Evolutionary conservation across 2,888 invertebrate species (phyloP), one percentile per base, ranked within the genome.

Genomic region (Melikaiella ostensackeni): DNA sequence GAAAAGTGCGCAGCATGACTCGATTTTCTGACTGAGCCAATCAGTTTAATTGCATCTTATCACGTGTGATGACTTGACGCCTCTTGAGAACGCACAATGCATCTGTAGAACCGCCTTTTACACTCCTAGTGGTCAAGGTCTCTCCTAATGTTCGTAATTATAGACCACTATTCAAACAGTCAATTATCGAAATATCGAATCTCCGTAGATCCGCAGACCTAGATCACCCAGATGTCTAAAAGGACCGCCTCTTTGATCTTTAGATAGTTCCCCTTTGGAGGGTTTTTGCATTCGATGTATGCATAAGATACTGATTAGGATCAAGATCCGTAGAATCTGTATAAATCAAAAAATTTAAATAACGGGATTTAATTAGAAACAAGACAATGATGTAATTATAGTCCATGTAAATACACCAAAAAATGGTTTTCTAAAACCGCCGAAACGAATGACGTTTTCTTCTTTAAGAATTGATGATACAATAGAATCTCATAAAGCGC

Each of bases 31-130:
- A 27, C 75, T 75, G 77, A 80, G 83, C 84, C 86, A 88, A 86
- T 88, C 86, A 84, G 87, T 87, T 86, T 88, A 88, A 88, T 87
- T 87, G 86, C 86, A 86, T 73, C 86, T 88, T 89, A 88, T 89
- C 85, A 80, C 81, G 80, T 57, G 75, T 84, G 83, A 83, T 84
- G 86, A 86, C 84, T 82, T 64, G 77, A 82, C 86, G 82, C 81
- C 80, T 82, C 83, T 76, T 77, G 75, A 77, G 55, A 84, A 83
- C 82, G 79, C 78, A 79, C 79, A 83, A 85, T 82, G 85, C 82
- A 84, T 83, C 85, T 85, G 81, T 33, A 74, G 79, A 75, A 66
- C 79, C 81, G 77, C 77, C 75, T 78, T 74, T 66, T 57, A 21
- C 75, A 78, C 42, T 64, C 55, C 77, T 24, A 74, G 77, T 78